A percentile compares a stretch with the other conserved stretches of the same genome.
Conservation (phyloP, 2,113 vertebrate species). For the Ploceus nigricollis region DNA sequence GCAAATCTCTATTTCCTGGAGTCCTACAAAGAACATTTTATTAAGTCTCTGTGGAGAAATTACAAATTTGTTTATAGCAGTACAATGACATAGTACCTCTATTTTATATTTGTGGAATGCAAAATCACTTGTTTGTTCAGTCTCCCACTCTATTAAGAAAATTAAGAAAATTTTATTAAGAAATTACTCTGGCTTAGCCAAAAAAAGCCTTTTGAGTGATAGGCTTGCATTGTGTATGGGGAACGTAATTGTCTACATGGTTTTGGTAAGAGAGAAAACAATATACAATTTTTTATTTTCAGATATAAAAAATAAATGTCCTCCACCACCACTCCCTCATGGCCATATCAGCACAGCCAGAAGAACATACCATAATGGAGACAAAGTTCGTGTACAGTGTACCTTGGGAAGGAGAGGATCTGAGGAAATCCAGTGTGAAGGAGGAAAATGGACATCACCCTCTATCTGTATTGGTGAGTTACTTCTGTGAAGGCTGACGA, state of each 20-base stretch:
- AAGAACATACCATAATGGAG: slow-evolving; percentile 49
- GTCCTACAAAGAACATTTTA: not conserved
- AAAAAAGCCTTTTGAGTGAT: not conserved
- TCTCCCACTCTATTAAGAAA: not conserved
- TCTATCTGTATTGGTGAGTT: slow-evolving; percentile 69
- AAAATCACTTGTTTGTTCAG: not conserved
- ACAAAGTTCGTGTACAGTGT: slow-evolving; percentile 55
- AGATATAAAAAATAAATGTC: slow-evolving; percentile 73
- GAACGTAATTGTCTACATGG: accelerated
- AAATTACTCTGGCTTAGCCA: not conserved
- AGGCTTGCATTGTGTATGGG: not conserved
- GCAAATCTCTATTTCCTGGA: not conserved
- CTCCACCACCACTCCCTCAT: slow-evolving; percentile 66
- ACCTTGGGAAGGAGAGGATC: slow-evolving; percentile 42
- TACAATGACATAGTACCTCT: not conserved
- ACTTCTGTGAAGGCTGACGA: not conserved
- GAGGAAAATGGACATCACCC: slow-evolving; percentile 73
- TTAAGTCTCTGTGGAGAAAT: not conserved
- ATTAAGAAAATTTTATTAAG: not conserved
- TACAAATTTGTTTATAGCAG: not conserved
- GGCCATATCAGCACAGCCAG: not conserved
- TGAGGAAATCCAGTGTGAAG: slow-evolving; percentile 68
- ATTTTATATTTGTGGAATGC: not conserved
- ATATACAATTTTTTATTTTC: not conserved
- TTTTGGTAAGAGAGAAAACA: not conserved